Conservation (phyloP, 2,797 vertebrate species). For the Prunella strophiata region DNA sequence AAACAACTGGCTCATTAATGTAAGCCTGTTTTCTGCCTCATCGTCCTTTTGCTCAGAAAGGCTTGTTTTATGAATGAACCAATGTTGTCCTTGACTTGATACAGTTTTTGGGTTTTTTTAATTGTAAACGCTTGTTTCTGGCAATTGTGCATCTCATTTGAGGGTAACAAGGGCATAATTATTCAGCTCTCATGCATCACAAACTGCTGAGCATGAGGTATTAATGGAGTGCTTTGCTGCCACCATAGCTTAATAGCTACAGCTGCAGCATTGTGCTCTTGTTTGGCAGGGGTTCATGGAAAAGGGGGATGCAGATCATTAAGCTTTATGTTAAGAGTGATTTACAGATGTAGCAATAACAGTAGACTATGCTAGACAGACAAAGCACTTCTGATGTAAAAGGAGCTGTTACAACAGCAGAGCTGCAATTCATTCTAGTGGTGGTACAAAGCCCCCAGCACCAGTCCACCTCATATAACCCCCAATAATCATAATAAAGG, state of each 20-base stretch:
- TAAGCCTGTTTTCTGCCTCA: background rate
- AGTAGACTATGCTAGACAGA: background rate
- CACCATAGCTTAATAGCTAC: constrained; percentile 27
- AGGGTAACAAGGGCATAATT: constrained; percentile 50
- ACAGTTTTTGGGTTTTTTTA: background rate
- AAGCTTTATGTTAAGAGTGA: constrained; percentile 40
- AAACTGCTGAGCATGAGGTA: constrained; percentile 58
- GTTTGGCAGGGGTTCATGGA: constrained; percentile 32
- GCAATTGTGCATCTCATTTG: background rate
- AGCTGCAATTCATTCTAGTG: background rate
- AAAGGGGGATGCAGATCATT: constrained; percentile 17
- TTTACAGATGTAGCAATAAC: constrained; percentile 44
- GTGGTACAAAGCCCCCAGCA: background rate
- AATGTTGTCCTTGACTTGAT: constrained; percentile 32
- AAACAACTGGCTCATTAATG: background rate
- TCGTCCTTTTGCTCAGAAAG: background rate
- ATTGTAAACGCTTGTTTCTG: constrained; percentile 4
- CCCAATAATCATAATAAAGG: background rate
- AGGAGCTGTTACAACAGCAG: background rate
- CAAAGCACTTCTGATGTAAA: constrained; percentile 4
- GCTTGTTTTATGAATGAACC: constrained; percentile 40
- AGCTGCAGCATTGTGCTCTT: constrained; percentile 31
- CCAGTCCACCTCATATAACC: background rate
- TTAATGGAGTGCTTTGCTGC: constrained; percentile 37
- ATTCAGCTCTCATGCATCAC: constrained; percentile 41